Base-by-base conservation (phyloP, 2,888 invertebrate genomes). In the Labia minor region DNA sequence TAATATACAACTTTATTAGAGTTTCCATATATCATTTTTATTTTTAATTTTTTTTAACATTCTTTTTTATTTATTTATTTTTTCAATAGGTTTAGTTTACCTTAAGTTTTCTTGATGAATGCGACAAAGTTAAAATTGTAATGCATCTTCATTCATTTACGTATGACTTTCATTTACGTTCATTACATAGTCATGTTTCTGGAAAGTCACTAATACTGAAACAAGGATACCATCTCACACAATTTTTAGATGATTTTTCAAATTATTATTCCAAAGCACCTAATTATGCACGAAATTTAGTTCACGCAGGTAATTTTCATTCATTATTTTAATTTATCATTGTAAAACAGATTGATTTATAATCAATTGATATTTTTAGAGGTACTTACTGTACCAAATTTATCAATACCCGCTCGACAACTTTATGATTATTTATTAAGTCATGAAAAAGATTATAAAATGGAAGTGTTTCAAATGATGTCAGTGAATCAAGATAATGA, bases 91-190 rank as follows among this genome's bases (percentile, higher is more conserved):
- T 76, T 49, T 74, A 85, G 83, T 84, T 85, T 73, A 82, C 82
- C 67, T 74, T 83, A 68, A 83, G 82, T 72, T 87, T 86, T 73
- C 75, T 86, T 72, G 86, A 86, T 72, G 85, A 85, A 73, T 84
- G 85, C 72, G 88, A 88, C 74, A 83, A 84, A 73, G 84, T 87
- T 69, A 87, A 86, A 75, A 82, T 86, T 68, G 79, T 84, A 68
- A 86, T 88, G 80, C 89, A 89, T 76, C 78, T 88, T 66, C 89
- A 89, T 76, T 89, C 89, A 1, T 89, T 89, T 74, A 86, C 88
- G 0, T 88, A 88, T 72, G 89, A 89, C 77, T 89, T 86, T 75
- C 89, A 89, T 75, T 77, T 89, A 68, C 80, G 88, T 37, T 83
- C 83, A 68, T 82, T 88, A 66, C 85, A 85, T 73, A 81, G 83